Evolutionary conservation across 2,888 invertebrate species (phyloP), one percentile per base, ranked within the genome.

Genomic region (Proisotoma minuta): DNA sequence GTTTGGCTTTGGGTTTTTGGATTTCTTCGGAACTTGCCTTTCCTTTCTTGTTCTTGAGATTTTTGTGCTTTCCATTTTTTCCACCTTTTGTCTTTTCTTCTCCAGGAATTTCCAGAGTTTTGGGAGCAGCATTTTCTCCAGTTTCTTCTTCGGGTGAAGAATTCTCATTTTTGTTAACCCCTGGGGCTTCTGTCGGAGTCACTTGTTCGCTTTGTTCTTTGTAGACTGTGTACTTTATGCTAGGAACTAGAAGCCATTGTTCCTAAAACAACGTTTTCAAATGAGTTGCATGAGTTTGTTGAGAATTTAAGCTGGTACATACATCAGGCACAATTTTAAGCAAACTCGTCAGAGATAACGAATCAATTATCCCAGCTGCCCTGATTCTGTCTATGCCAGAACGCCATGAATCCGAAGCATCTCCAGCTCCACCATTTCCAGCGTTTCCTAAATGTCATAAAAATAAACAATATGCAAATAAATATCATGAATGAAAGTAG

Each of bases 191-290:
- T 51, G 26, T 8, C 5, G 51, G 22, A 10, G 10, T 51, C 18
- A 43, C 5, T n/a, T 43, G 43, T 5, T 20, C 43, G 20, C 18
- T 28, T 49, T 51, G 40, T n/a, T 54, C 34, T 22, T 57, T 60
- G n/a, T 60, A 60, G 4, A 65, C 40, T 57, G 60, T 62, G 57
- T 65, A 69, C 47, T 71, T 71, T 1, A 71, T 71, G 29, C 69
- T 71, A n/a, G 71, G 71, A 1, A 63, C 68, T 18, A 69, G 24
- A 1, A 69, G 40, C 71, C 71, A 71, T 62, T 71, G 71, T 29
- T 71, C 68, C 60, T 63, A 15, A 27, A 51, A 26, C 5, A 24
- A 24, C 5, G 20, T 5, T 51, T 18, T 24, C 10, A 24, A 12
- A 8, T 51, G 48, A 12, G 5, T 12, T 20, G n/a, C 48, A 20